Base-by-base conservation (phyloP, 2,888 invertebrate genomes). In the Tanytarsus gracilentus region DNA sequence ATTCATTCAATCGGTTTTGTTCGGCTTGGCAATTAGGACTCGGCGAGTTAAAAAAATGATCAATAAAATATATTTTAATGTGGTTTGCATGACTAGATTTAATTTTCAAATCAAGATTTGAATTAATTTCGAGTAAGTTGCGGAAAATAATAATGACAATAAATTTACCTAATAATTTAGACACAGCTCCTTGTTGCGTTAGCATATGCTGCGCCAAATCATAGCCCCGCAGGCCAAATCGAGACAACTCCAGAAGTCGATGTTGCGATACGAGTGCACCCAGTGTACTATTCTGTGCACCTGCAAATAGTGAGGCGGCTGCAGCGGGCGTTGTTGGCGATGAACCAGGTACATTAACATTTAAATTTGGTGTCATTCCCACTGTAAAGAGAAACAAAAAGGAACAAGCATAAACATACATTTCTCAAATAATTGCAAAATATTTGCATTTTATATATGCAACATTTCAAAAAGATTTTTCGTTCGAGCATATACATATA, bases 181-280 rank as follows among this genome's bases (percentile, higher is more conserved):
- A 90, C 68, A 88, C 92, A 69, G 91, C 91, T 68, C 91, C 91
- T 77, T 92, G 91, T 77, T 92, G 91, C 62, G 88, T 87, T 61
- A 93, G 80, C 78, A 92, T 88, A 70, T 92, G 92, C 69, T 90
- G 88, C 4, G 92, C 91, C 69, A 93, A 80, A 75, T 93, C 92
- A 70, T 92, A 93, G 69, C 92, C 92, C 65, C 92, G 78, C 65
- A 91, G 77, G 65, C 90, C 81, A 76, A 85, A 80, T 74, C 90
- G 78, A 40, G 89, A 88, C 65, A 91, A 75, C 71, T 91, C 91
- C 67, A 91, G 74, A 5, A 91, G 78, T 63, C 90, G 77, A 72
- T 89, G 88, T 69, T 88, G 86, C 1, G 87, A 86, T 63, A 86
- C 82, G 65, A 86, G 73, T 1, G 85, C 84, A 25, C 84, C 84